Evolutionary conservation across 2,888 invertebrate species (phyloP).

Genomic region (Archips xylosteana): DNA sequence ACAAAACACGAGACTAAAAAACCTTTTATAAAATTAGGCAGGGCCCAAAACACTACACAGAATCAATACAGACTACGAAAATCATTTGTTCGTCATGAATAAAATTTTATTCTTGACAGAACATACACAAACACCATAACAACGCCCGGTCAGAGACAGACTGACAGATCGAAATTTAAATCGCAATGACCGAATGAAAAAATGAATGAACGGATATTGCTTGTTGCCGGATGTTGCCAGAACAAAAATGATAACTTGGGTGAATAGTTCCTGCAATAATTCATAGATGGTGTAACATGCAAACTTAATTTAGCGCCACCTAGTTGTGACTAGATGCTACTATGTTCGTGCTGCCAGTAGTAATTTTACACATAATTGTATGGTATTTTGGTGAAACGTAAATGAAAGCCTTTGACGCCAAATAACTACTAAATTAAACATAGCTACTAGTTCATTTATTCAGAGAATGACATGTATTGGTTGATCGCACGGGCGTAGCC

Average conservation of each 20-base stretch:
- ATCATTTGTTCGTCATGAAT: constrained; percentile 33
- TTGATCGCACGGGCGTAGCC: no score
- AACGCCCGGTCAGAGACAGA: constrained; percentile 47
- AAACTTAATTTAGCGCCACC: constrained; percentile 42
- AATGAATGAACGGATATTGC: constrained; percentile 54
- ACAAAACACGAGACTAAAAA: constrained; percentile 48
- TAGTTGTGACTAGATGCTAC: constrained; percentile 17
- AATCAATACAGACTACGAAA: constrained; percentile 31
- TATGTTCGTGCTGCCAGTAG: not conserved
- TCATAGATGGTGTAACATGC: constrained; percentile 11
- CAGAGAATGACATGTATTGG: no score
- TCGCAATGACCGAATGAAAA: constrained; percentile 46
- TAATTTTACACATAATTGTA: not conserved
- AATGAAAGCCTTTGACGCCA: not conserved
- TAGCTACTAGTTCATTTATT: not conserved
- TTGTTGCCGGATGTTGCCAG: constrained; percentile 12
- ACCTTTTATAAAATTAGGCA: constrained; percentile 54
- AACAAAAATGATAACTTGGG: not conserved
- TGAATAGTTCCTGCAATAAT: not conserved
- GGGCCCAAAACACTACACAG: constrained; percentile 30
- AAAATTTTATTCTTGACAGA: constrained; percentile 49
- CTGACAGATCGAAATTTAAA: constrained; percentile 41
- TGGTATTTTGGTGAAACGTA: not conserved
- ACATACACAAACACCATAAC: constrained; percentile 51
- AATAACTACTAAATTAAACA: not conserved